Conservation (phyloP, 2,888 invertebrate species). For the Pachydiplax longipennis region DNA sequence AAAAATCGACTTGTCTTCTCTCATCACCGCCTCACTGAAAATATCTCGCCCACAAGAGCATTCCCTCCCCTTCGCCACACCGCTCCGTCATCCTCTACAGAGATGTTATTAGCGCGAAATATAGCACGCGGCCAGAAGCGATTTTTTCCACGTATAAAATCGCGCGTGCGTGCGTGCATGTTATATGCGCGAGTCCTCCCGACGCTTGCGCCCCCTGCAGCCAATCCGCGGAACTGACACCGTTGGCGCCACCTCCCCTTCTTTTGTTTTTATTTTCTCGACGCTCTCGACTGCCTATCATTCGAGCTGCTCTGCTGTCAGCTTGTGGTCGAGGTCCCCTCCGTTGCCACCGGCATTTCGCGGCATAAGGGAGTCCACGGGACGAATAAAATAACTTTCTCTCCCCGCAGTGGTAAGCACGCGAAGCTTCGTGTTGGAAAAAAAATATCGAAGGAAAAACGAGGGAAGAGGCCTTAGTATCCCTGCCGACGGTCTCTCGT, state of each 20-base stretch:
- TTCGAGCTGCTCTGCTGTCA: background rate
- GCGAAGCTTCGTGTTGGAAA: background rate
- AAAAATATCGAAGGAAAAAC: background rate
- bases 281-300: background rate
- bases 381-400: background rate
- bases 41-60: too few relatives aligned
- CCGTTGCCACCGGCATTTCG: background rate
- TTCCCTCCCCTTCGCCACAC: too few relatives aligned
- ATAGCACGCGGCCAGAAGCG: background rate
- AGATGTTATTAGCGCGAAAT: background rate
- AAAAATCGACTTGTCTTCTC: too few relatives aligned
- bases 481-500: too few relatives aligned
- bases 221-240: background rate
- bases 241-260: background rate
- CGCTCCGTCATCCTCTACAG: background rate
- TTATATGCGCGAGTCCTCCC: background rate
- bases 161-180: background rate
- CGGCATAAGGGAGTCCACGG: background rate
- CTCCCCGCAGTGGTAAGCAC: background rate
- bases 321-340: background rate
- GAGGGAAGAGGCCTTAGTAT: background rate
- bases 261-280: background rate
- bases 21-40: too few relatives aligned
- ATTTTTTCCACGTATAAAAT: background rate
- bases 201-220: background rate